Evolutionary conservation across 2,888 invertebrate genomes (phyloP), one percentile per base, ranked within the genome.

Genomic region (Crocallis elinguaria): DNA sequence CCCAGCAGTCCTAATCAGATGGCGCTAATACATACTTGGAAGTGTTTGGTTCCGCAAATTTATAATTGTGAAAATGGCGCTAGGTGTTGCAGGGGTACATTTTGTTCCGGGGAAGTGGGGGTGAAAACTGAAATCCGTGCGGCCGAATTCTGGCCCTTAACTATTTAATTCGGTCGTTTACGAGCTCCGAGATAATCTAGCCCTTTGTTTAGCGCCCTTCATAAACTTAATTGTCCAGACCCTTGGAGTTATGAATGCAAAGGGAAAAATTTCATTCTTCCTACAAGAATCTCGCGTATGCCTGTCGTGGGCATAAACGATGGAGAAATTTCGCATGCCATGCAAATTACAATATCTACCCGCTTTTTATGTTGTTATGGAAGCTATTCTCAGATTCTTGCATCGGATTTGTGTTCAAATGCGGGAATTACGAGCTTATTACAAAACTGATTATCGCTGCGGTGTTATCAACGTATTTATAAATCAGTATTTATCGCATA

Each of bases 161-260:
- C 80, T 80, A 84, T 86, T 86, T 86, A 85, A 86, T 88, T 88
- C 77, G 81, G 77, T 69, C 82, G 76, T 84, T 85, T 82, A 82
- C 76, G 73, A 72, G 73, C 60, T 39, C 39, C 58, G 58, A 77
- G 86, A 86, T 86, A 77, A 86, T 84, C 85, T 77, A 42, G 63
- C 46, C 81, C 84, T 87, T 88, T 86, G 88, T 88, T 82, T 72
- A 57, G 57, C 55, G 65, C 67, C 71, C 75, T 78, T 86, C 87
- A 86, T 88, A 88, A 87, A 88, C 75, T 76, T 82, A 55, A 64
- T 61, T 60, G 62, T 62, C 57, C 62, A 60, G 42, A 50, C 57
- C 55, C 49, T 19, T 3, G 49, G 66, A 79, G 69, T 79, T 82
- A 81, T 82, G 73, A 75, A 75, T 75, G 70, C 69, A 60, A 62